A percentile compares a stretch with the other conserved stretches of the same genome.
phyloP scores from a whole-genome alignment of 2,888 invertebrate genomes.

The Gonocerus acuteangulatus region DNA sequence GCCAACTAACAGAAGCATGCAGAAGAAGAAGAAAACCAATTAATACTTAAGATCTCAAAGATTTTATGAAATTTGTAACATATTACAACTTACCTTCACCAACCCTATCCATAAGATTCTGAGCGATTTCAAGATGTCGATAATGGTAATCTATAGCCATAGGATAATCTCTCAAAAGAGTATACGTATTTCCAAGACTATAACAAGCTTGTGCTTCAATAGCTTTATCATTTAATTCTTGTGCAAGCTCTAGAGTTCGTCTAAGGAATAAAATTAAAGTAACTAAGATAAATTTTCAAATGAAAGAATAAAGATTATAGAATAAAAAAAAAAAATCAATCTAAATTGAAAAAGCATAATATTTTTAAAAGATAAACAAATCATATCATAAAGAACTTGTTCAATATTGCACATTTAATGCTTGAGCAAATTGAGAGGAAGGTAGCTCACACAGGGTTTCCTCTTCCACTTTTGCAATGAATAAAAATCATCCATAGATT shows the following conservation, averaged over 20 bases:
- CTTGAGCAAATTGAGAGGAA: too few species aligned
- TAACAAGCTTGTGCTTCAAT: constrained; percentile 97
- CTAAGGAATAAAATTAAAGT: constrained; percentile 46
- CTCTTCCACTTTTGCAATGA: too few species aligned
- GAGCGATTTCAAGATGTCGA: constrained; percentile 78
- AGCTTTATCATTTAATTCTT: constrained; percentile 84
- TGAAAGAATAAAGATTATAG: not conserved
- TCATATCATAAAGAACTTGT: too few species aligned
- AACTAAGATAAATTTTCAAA: not conserved
- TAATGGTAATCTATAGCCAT: constrained; percentile 90
- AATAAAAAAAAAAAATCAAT: not conserved
- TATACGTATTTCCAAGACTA: constrained; percentile 93
- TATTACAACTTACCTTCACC: constrained; percentile 59
- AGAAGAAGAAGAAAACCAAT: too few species aligned
- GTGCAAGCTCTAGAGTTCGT: constrained; percentile 80
- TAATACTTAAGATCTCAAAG: too few species aligned
- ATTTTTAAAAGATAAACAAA: too few species aligned
- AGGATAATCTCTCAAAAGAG: constrained; percentile 81
- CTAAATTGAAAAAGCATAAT: not conserved
- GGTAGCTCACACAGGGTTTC: too few species aligned
- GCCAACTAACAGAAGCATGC: too few species aligned
- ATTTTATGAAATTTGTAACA: too few species aligned
- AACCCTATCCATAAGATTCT: constrained; percentile 70
- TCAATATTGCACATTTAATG: too few species aligned
- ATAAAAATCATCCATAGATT: too few species aligned